Evolutionary conservation across 1,140 invertebrate genomes (phyloP), one percentile per base, ranked within the genome.

Genomic region (Apis laboriosa): DNA sequence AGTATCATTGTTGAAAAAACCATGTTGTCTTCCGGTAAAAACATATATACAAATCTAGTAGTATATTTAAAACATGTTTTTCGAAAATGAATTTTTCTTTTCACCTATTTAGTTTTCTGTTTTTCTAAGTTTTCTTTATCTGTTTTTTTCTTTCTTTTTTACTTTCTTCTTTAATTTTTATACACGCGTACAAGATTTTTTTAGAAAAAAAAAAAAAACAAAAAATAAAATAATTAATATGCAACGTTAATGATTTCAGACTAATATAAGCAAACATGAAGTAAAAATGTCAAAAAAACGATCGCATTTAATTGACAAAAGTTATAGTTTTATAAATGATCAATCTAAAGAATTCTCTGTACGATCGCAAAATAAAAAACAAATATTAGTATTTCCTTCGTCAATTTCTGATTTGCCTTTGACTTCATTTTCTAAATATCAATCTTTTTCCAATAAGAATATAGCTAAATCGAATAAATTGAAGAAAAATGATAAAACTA

Each of bases 211-310:
- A n/a, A 15, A 24, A 28, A n/a, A 34, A 64, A 28, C 12, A 61
- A 24, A 24, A n/a, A 28, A 3, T 28, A 63, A 17, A 9, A 3
- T n/a, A 34, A 74, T 19, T 66, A 43, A 21, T 19, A 43, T 34
- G 24, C 12, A 74, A 43, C 13, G 28, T 68, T n/a, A 43, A 51
- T 51, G 15, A 24, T 80, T 75, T 51, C 79, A 80, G 79, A 34
- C 8, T 3, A 24, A 75, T 5, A 15, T 19, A 8, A 9, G 7
- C 17, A 13, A 24, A 34, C 21, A 17, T 1, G 15, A 49, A n/a
- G n/a, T 43, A 17, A 24, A 13, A 13, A n/a, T n/a, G 1, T 34
- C 19, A 9, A 55, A 55, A 15, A 49, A 28, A 21, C 8, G 7
- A 4, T 28, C n/a, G 4, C 66, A 17, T 60, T 28, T 24, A 19